Base-by-base conservation (phyloP, 2,888 invertebrate genomes). In the Tuberolachnus salignus region DNA sequence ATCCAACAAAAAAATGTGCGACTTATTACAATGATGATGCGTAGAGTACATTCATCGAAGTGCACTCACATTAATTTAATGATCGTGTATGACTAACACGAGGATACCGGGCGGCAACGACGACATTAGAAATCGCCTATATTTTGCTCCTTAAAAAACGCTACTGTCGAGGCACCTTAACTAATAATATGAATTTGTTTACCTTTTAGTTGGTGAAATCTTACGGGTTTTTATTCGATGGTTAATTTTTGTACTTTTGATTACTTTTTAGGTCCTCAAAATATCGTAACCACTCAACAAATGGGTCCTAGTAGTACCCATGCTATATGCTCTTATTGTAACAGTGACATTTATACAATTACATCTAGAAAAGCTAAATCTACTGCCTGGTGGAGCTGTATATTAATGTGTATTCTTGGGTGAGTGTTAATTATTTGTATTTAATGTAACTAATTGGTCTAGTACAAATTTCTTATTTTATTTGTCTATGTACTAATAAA, bases 291-390 rank as follows among this genome's bases (percentile, higher is more conserved):
- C 16, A 91, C 94, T 16, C 93, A 93, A 10, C 26, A 46, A 16
- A 90, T 94, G 80, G 94, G 94, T 10, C 91, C 92, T 3, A 90
- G 91, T 81, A 89, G 94, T 1, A 94, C 94, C 0, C 94, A 94
- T 85, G 94, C 93, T 90, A 92, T 94, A 83, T 95, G 95, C 85
- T 93, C 94, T 2, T 90, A 92, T 84, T 95, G 95, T 84, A 91
- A 92, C 83, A 91, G 92, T 49, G 94, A 94, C 87, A 92, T 95
- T 81, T 91, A 94, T 84, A 92, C 95, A 0, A 89, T 90, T 55
- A 94, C 92, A 19, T 90, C 90, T 85, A 92, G 91, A 4, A 91
- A 92, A 85, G 95, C 95, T n/a, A 94, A 94, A 80, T 87, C 92
- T 82, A 92, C 94, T 84, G 94, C 95, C 74, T 94, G 63, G 73